phyloP scores from a whole-genome alignment of 2,888 invertebrate species.

The Nymphalis c-album region DNA sequence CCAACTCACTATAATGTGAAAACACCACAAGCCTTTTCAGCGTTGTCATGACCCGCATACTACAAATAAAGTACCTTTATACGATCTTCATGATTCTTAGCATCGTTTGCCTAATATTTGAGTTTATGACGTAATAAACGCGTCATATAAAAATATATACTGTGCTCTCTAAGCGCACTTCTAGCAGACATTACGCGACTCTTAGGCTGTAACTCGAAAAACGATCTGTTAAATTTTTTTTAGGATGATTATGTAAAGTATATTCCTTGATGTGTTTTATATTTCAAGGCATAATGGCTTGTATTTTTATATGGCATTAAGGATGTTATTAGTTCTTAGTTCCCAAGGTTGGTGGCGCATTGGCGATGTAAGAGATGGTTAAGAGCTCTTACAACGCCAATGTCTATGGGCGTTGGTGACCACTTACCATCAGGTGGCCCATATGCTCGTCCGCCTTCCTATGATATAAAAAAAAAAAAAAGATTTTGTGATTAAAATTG shows the following conservation, averaged over 20 bases:
- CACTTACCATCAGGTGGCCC: too few species aligned
- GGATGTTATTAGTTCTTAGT: too few species aligned
- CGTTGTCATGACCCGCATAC: neutral
- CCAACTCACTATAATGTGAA: neutral
- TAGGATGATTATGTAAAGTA: neutral
- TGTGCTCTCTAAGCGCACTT: conserved; percentile 12
- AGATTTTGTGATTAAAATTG: too few species aligned
- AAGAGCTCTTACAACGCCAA: too few species aligned
- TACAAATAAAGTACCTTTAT: conserved; percentile 1
- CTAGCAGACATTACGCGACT: conserved; percentile 16
- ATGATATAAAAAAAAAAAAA: too few species aligned
- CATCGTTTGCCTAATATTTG: conserved; percentile 33
- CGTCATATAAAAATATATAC: conserved; percentile 9
- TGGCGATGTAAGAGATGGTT: too few species aligned
- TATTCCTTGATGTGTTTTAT: neutral
- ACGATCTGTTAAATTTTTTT: neutral
- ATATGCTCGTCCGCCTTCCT: too few species aligned
- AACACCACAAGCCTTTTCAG: neutral
- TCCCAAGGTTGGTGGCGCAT: too few species aligned
- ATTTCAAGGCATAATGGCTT: neutral
- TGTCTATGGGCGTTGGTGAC: too few species aligned
- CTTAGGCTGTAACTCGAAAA: conserved; percentile 19
- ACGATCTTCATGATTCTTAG: conserved; percentile 15
- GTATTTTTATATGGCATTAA: neutral
- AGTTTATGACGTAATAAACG: conserved; percentile 31